These are phyloP conservation scores for Cyprinodon variegatus DNA, from an alignment of 2,113 vertebrate genomes.

Conservation along the genomic window DNA sequence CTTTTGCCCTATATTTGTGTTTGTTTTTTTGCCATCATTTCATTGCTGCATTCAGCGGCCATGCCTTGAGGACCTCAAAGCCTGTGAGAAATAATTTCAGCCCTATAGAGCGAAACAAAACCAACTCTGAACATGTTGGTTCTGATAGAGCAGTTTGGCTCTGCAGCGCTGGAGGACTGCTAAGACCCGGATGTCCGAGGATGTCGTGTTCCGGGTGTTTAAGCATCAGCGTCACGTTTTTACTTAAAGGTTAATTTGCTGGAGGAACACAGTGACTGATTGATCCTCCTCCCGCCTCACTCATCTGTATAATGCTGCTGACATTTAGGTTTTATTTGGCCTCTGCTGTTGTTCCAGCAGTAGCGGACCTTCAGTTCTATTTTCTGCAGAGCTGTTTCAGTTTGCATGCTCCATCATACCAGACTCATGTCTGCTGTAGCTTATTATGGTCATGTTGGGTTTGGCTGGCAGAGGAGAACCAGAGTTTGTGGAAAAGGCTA, in stretches of 20 bases:
- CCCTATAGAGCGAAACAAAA: too few species aligned
- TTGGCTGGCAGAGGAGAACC: constrained; percentile 39
- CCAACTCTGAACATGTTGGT: too few species aligned
- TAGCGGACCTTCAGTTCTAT: constrained; percentile 47
- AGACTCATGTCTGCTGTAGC: constrained; percentile 41
- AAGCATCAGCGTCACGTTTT: constrained; percentile 55
- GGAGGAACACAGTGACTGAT: constrained; percentile 51
- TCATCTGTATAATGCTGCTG: constrained; percentile 52
- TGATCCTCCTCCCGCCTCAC: constrained; percentile 34
- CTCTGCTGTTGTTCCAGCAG: constrained; percentile 46
- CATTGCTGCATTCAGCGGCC: too few species aligned
- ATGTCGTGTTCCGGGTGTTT: constrained; percentile 16
- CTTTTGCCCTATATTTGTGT: too few species aligned
- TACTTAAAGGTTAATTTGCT: constrained; percentile 73
- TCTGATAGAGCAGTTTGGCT: too few species aligned
- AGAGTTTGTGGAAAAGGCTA: constrained; percentile 45
- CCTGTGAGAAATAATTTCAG: too few species aligned
- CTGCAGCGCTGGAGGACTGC: too few species aligned
- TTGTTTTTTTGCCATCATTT: too few species aligned
- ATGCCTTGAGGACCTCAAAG: too few species aligned
- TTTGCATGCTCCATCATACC: constrained; percentile 55
- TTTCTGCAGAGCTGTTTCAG: constrained; percentile 57
- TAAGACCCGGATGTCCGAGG: too few species aligned
- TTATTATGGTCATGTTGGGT: constrained; percentile 57
- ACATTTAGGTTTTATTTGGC: constrained; percentile 63